Percentiles rank a stretch among this genome's conserved stretches.
Evolutionary conservation across 64 coral and sea anemone species (phyloP).

Genomic region (Dendrophyllia cribrosa): DNA sequence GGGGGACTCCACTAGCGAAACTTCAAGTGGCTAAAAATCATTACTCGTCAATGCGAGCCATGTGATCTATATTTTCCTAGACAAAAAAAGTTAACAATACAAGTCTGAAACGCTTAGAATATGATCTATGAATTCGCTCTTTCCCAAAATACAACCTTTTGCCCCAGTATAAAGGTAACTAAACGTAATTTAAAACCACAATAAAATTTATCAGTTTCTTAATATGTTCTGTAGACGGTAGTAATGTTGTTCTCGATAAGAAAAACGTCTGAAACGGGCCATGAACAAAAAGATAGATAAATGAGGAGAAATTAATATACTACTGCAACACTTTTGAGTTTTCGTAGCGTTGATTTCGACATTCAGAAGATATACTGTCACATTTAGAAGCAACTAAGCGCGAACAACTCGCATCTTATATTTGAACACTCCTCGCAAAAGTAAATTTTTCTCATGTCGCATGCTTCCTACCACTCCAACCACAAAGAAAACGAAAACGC

Average conservation of each 20-base stretch:
- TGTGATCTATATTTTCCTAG: not conserved
- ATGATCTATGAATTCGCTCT: not conserved
- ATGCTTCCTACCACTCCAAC: not conserved
- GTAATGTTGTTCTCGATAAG: too few relatives aligned
- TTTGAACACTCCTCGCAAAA: not conserved
- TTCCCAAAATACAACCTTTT: not conserved
- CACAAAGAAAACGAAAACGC: slow-evolving; percentile 1
- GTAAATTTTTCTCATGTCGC: not conserved
- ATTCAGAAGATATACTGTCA: not conserved
- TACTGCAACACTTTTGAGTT: not conserved
- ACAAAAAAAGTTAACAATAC: slow-evolving; percentile 16
- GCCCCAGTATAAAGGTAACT: not conserved
- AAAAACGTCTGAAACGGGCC: too few relatives aligned
- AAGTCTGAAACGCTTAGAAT: not conserved
- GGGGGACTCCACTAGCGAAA: not conserved
- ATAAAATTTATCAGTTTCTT: not conserved
- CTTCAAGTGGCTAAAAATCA: not conserved
- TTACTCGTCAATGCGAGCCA: not conserved
- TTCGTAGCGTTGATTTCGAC: not conserved
- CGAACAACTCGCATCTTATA: not conserved
- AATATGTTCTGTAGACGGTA: not conserved
- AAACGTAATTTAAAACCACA: not conserved
- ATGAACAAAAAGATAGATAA: not conserved
- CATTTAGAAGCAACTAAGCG: not conserved
- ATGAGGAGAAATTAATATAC: not conserved